phyloP scores from a whole-genome alignment of 2,888 invertebrate genomes.

The Mantis religiosa region DNA sequence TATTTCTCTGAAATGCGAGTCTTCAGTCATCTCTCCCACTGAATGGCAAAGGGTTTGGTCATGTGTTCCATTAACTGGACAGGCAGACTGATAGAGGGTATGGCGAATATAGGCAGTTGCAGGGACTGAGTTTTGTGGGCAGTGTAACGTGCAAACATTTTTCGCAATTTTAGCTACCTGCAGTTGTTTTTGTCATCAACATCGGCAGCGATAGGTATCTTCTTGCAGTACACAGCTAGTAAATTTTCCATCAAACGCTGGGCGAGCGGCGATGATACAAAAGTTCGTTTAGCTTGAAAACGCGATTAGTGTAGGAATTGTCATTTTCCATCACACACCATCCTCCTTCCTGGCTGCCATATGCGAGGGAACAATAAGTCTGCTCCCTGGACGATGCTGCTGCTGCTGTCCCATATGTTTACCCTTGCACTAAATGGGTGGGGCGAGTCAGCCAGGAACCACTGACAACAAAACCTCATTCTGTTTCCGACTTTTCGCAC shows the following conservation, averaged over 20 bases:
- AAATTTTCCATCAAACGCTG: background rate
- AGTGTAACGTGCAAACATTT: background rate
- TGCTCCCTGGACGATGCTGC: constrained; percentile 13
- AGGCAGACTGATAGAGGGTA: background rate
- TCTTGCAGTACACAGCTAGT: background rate
- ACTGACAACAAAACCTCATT: background rate
- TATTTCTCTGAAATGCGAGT: too few species aligned
- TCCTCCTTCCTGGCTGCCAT: background rate
- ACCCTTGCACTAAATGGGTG: constrained; percentile 2
- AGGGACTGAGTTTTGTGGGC: background rate
- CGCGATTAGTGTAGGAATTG: constrained; percentile 1
- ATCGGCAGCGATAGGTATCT: background rate
- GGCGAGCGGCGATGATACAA: background rate
- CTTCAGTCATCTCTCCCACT: too few species aligned
- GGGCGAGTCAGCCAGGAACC: background rate
- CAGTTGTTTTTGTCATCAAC: background rate
- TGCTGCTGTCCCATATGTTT: constrained; percentile 24
- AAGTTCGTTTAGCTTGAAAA: constrained; percentile 1
- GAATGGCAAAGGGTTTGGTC: too few species aligned
- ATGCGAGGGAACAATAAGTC: constrained; percentile 12
- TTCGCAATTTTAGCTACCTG: background rate
- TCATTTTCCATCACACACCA: background rate
- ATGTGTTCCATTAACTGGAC: too few species aligned
- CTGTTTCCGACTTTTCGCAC: background rate
- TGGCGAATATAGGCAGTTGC: background rate